Base-by-base conservation (phyloP, 2,888 invertebrate species). In the Habrosyne pyritoides region DNA sequence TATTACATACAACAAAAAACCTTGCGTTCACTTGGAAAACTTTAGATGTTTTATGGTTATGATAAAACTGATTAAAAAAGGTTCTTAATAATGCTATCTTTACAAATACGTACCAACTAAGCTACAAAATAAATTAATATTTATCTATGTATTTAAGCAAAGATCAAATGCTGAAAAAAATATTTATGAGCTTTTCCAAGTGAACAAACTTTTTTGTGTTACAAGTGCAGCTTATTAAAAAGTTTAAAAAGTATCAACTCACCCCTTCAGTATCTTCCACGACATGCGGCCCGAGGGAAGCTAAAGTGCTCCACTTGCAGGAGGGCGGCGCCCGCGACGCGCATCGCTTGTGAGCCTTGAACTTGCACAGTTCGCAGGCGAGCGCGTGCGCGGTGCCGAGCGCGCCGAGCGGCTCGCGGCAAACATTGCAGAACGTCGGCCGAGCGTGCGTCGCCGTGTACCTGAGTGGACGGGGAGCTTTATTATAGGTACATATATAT, bases 251-350 rank as follows among this genome's bases (percentile, higher is more conserved):
- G n/a, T 47, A 36, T 6, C 14, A 26, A 77, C 94, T 93, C 85
- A 97, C 97, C 91, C 98, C 98, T 83, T 98, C 98, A 62, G 95
- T 94, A 73, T 98, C 98, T 80, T 99, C 98, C 52, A 99, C 97
- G 55, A 98, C 96, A 71, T 98, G 97, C 76, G 97, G 97, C n/a
- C 98, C 98, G 56, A 99, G 96, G 47, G 98, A 98, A 6, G 98
- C 97, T 67, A 99, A 93, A 46, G 98, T 98, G 69, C 98, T 99
- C 99, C 99, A 99, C 85, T 99, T 99, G 94, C 99, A 99, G 80
- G 97, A 98, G 70, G 97, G 97, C 76, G 97, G 96, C 54, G 99
- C 98, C 77, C 98, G 97, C 55, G 96, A 95, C 0, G 98, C 98
- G 87, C 99, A 99, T 54, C 97, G 93, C 89, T 99, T 99, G 92